phyloP scores from a whole-genome alignment of 2,888 invertebrate genomes.

The Limnephilus marmoratus region DNA sequence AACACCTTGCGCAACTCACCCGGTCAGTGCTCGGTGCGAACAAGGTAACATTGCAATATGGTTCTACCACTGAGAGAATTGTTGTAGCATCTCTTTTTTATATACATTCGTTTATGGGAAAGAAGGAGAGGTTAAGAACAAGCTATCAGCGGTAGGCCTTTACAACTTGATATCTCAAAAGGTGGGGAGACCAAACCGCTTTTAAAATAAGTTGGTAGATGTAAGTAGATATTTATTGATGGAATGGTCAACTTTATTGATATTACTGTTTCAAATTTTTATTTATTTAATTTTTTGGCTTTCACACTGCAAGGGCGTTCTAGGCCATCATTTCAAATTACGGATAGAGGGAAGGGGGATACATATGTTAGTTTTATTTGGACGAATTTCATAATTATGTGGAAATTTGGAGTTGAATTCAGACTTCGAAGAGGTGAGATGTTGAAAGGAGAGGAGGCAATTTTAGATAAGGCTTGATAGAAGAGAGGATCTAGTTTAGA shows the following conservation, averaged over 20 bases:
- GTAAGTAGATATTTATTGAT: background rate
- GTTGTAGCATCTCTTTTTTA: background rate
- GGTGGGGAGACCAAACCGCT: background rate
- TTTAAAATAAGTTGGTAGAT: background rate
- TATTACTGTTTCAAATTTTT: too few species aligned
- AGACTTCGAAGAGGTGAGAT: too few species aligned
- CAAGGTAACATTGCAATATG: background rate
- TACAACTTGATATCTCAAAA: background rate
- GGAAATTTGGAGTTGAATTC: too few species aligned
- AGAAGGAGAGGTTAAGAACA: background rate
- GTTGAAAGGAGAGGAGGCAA: too few species aligned
- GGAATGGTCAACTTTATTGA: background rate
- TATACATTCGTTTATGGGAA: background rate
- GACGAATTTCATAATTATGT: too few species aligned
- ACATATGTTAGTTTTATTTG: too few species aligned
- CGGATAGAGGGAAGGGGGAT: too few species aligned
- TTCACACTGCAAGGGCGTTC: too few species aligned
- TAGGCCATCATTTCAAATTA: too few species aligned
- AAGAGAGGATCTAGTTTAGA: too few species aligned
- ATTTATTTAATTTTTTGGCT: too few species aligned
- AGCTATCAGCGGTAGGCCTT: background rate
- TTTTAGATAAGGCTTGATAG: too few species aligned
- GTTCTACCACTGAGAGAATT: background rate
- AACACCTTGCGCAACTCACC: background rate
- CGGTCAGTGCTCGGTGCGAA: background rate